A percentile compares a stretch with the other conserved stretches of the same genome.
Conservation (phyloP, 2,888 invertebrate genomes). For the Conops quadrifasciatus region DNA sequence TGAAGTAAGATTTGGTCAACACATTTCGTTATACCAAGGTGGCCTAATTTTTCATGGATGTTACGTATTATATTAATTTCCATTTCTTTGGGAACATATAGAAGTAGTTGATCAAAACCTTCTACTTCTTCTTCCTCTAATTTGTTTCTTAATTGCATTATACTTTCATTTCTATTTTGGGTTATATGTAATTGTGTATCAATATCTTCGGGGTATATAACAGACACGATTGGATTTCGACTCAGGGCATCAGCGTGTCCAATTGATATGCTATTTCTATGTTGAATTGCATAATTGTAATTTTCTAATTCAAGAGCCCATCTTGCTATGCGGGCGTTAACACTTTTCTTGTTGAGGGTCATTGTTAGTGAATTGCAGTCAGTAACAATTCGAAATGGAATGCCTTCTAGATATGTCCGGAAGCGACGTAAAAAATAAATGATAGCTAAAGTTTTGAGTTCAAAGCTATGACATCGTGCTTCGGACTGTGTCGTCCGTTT, state of each 20-base stretch:
- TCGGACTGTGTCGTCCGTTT: too few relatives aligned
- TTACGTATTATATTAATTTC: slow-evolving; percentile 17
- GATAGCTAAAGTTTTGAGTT: too few relatives aligned
- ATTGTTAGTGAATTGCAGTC: too few relatives aligned
- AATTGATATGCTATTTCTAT: slow-evolving; percentile 40
- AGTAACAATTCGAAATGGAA: too few relatives aligned
- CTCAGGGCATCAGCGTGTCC: slow-evolving; percentile 43
- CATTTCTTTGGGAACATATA: slow-evolving; percentile 23
- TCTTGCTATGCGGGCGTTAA: slow-evolving; percentile 2
- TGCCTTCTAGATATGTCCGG: too few relatives aligned
- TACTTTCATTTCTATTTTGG: background rate
- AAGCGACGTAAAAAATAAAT: too few relatives aligned
- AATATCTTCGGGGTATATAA: background rate
- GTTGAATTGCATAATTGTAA: slow-evolving; percentile 39
- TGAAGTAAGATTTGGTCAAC: background rate
- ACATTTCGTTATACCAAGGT: slow-evolving; percentile 15
- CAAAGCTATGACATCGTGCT: too few relatives aligned
- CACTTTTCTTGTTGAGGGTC: too few relatives aligned
- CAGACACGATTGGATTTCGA: slow-evolving; percentile 12
- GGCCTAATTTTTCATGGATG: slow-evolving; percentile 20
- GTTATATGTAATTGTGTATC: background rate
- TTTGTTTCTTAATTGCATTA: background rate
- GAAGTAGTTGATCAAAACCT: background rate
- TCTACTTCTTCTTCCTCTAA: background rate
- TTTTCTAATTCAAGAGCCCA: slow-evolving; percentile 49